A percentile compares a stretch with the other conserved stretches of the same genome.
Conservation (phyloP, 2,888 invertebrate genomes). For the Therioaphis trifolii region DNA sequence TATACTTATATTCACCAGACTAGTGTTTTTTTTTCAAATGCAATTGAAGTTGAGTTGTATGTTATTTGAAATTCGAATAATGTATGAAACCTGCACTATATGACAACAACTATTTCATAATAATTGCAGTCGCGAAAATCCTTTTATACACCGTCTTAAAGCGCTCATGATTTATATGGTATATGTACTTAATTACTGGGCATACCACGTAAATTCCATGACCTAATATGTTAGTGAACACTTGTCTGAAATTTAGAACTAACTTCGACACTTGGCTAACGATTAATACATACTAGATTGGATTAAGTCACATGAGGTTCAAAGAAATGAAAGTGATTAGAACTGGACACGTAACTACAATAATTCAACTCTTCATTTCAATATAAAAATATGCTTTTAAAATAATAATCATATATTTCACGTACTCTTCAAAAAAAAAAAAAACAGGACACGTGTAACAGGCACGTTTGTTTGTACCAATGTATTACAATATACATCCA, state of each 20-base stretch:
- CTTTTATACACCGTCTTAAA: not conserved
- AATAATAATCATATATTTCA: too few species aligned
- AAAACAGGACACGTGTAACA: too few species aligned
- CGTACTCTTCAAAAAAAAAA: too few species aligned
- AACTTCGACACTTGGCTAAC: not conserved
- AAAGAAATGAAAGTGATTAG: not conserved
- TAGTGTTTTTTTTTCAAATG: too few species aligned
- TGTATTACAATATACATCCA: too few species aligned
- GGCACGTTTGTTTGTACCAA: too few species aligned
- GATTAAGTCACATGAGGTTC: not conserved
- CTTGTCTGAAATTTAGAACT: not conserved
- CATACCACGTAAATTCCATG: slow-evolving; percentile 23
- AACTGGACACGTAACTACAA: not conserved
- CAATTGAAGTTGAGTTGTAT: not conserved
- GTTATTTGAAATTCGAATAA: not conserved
- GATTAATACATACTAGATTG: not conserved
- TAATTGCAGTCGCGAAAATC: not conserved
- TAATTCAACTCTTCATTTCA: not conserved
- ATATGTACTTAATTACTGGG: slow-evolving; percentile 1
- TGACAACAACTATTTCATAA: not conserved
- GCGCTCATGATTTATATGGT: not conserved
- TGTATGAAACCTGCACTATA: not conserved
- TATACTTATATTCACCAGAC: too few species aligned
- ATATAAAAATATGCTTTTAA: too few species aligned
- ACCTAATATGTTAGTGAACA: slow-evolving; percentile 26